phyloP scores from a whole-genome alignment of 1,140 invertebrate species.

The Apis florea region DNA sequence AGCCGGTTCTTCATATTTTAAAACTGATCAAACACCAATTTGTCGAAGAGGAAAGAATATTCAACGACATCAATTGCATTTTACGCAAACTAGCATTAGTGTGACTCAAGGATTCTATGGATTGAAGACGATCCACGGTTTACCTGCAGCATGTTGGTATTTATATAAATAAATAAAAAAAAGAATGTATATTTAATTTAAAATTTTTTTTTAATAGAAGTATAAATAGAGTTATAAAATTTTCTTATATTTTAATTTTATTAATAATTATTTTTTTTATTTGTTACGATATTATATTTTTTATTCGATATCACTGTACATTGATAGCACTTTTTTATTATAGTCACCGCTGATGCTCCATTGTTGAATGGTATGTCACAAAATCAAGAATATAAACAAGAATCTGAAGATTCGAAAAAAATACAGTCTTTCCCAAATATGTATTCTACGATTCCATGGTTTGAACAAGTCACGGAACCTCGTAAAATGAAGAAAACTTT shows the following conservation, averaged over 20 bases:
- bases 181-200: not conserved
- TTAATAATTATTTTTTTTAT: not conserved
- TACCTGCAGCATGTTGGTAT: constrained; percentile 57
- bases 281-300: not conserved
- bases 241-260: not conserved
- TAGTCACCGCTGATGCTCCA: constrained; percentile 53
- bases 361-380: constrained; percentile 50
- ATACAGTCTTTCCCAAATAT: constrained; percentile 33
- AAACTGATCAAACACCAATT: constrained; percentile 24
- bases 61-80: constrained; percentile 81
- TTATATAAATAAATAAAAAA: not conserved
- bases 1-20: constrained; percentile 15
- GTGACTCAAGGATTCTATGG: constrained; percentile 74
- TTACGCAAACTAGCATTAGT: constrained; percentile 74
- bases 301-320: not conserved
- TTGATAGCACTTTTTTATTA: constrained; percentile 21
- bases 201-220: not conserved
- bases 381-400: constrained; percentile 43
- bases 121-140: constrained; percentile 60
- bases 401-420: constrained; percentile 37
- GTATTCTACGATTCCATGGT: constrained; percentile 59
- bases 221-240: not conserved
- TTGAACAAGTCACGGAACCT: constrained; percentile 51
- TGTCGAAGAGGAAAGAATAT: constrained; percentile 73
- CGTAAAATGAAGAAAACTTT: constrained; percentile 40